Conservation (phyloP, 2,113 vertebrate genomes). For the Chitala chitala region DNA sequence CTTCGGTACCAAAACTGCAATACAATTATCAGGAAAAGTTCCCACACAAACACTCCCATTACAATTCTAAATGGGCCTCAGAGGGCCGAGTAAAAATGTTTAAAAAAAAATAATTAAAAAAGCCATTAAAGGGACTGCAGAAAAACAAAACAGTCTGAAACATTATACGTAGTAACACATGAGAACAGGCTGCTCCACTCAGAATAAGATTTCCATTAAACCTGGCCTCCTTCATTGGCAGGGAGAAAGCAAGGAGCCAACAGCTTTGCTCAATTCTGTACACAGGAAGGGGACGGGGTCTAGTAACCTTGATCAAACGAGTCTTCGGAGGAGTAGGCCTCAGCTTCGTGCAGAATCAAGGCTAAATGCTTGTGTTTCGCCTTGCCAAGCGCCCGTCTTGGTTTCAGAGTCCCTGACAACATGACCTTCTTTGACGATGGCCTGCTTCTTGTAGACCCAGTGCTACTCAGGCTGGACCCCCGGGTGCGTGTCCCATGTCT, state of each 20-base stretch:
- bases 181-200: slow-evolving; percentile 65
- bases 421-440: slow-evolving; percentile 48
- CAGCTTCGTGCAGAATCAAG: slow-evolving; percentile 82
- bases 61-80: slow-evolving; percentile 70
- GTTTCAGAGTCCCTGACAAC: slow-evolving; percentile 59
- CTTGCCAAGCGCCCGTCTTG: slow-evolving; percentile 66
- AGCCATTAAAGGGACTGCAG: slow-evolving; percentile 44
- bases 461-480: slow-evolving; percentile 57
- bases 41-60: slow-evolving; percentile 78
- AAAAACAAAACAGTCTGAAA: slow-evolving; percentile 65
- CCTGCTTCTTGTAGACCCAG: slow-evolving; percentile 61
- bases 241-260: slow-evolving; percentile 11
- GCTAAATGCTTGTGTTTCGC: slow-evolving; percentile 89
- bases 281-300: slow-evolving; percentile 57
- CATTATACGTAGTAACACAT: slow-evolving; percentile 61
- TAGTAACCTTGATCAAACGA: slow-evolving; percentile 99
- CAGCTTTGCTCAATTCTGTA: slow-evolving; percentile 40
- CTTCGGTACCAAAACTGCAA: slow-evolving; percentile 84
- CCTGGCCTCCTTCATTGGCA: slow-evolving; percentile 41
- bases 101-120: slow-evolving; percentile 51
- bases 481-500: slow-evolving; percentile 52
- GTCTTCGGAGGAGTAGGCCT: slow-evolving; percentile 89
- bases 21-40: slow-evolving; percentile 79
- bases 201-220: slow-evolving; percentile 55
- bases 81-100: slow-evolving; percentile 58